Conservation (phyloP, 2,888 invertebrate species). For the Drosophila engyochracea region DNA sequence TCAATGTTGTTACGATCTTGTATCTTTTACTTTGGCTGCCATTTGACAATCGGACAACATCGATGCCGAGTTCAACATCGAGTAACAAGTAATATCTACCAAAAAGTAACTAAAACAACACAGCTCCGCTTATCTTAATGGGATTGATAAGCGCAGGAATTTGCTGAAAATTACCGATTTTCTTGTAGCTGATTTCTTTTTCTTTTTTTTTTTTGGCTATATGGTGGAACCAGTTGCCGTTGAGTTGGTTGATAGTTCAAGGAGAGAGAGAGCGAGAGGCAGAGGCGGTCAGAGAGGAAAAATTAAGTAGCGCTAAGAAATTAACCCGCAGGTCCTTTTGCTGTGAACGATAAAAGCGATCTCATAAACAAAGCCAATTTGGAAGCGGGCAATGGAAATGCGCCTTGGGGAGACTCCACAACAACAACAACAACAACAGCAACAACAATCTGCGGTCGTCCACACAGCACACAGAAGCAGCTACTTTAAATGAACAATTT, state of each 20-base stretch:
- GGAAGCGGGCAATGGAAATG: conserved; percentile 56
- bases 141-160: conserved; percentile 55
- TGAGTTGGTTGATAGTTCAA: background rate
- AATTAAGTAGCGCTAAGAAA: conserved; percentile 81
- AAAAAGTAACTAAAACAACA: conserved; percentile 11
- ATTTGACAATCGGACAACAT: conserved; percentile 17
- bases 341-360: conserved; percentile 71
- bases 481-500: conserved; percentile 84
- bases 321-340: conserved; percentile 79
- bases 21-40: background rate
- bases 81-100: conserved; percentile 17
- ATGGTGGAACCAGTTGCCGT: background rate
- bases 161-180: conserved; percentile 41
- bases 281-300: conserved; percentile 10
- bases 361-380: conserved; percentile 82
- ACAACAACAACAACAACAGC: background rate
- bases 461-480: conserved; percentile 82
- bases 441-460: conserved; percentile 28
- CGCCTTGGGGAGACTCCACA: conserved; percentile 12
- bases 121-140: conserved; percentile 25
- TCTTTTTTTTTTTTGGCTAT: background rate
- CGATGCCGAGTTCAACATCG: conserved; percentile 9
- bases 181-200: conserved; percentile 1
- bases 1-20: conserved; percentile 25
- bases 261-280: background rate